Evolutionary conservation across 1,140 invertebrate species (phyloP), one percentile per base, ranked within the genome.

Genomic region (Dolichoris vasculosae): DNA sequence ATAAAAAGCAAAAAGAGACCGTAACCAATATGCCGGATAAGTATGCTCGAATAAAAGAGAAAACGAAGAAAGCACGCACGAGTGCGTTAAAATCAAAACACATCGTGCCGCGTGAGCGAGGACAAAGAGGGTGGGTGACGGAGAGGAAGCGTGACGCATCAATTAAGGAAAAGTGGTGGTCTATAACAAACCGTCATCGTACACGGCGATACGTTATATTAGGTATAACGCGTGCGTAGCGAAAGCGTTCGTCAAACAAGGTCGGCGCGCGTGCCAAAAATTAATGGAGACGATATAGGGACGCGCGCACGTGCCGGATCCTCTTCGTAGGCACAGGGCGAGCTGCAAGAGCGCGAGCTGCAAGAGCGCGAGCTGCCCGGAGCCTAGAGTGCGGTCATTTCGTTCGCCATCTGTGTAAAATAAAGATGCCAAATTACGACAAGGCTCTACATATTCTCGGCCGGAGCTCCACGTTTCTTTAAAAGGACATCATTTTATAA

Each of bases 221-320:
- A 55, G 11, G n/a, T 51, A 51, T 32, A 51, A 78, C 15, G 64
- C 40, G 43, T 51, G 80, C 59, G 46, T 71, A 71, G 67, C 69
- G 59, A 30, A 55, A 82, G 75, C 43, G 59, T 77, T 82, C 82
- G 69, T 83, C 85, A 87, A 88, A 88, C 86, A 88, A 85, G 84
- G 80, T 20, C 32, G 43, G 38, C 32, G 30, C 88, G 82, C 86
- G 86, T 87, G 84, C 76, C 82, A 46, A 69, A 80, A 86, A 88
- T 87, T 79, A 87, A 87, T 85, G 86, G 84, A 83, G 7, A 82
- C n/a, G 30, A 71, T 48, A 30, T 67, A 46, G 78, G 59, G 38
- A 67, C 55, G 38, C 30, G 59, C 63, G 82, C 84, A 71, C 48
- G 80, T 67, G 76, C 80, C 77, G 87, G 26, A 26, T 11, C 32